Evolutionary conservation across 2,113 vertebrate genomes (phyloP).

Genomic region (Ifrita kowaldi): DNA sequence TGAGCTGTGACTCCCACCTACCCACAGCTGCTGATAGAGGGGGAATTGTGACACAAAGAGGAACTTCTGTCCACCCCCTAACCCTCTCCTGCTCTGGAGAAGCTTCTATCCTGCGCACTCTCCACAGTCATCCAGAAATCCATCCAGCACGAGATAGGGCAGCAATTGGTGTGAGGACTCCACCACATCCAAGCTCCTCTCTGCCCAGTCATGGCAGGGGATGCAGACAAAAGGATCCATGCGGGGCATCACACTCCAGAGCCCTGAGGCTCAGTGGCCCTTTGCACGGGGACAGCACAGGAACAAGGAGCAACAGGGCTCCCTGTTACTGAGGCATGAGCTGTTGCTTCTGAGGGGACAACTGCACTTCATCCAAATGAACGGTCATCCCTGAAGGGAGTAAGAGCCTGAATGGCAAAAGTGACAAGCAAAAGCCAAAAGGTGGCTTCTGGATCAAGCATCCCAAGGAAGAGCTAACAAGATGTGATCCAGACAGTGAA

Average conservation of each 20-base stretch:
- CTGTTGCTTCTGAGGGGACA: not conserved
- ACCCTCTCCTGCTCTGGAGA: not conserved
- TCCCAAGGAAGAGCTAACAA: not conserved
- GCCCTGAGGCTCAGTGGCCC: rapidly evolving
- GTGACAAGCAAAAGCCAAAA: not conserved
- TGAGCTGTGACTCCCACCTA: not conserved
- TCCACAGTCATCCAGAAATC: not conserved
- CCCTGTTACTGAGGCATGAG: not conserved
- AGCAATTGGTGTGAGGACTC: not conserved
- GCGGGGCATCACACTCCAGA: not conserved
- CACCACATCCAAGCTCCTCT: not conserved
- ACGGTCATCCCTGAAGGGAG: not conserved
- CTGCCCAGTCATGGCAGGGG: not conserved
- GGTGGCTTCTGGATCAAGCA: not conserved
- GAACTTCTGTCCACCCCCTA: not conserved
- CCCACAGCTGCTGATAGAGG: not conserved
- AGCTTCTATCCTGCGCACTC: not conserved
- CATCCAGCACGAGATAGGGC: not conserved
- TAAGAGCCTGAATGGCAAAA: not conserved
- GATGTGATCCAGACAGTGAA: not conserved
- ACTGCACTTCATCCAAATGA: not conserved
- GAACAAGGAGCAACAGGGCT: not conserved
- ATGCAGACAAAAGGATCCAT: not conserved
- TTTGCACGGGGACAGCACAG: not conserved
- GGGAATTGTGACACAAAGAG: not conserved